Evolutionary conservation across 2,888 invertebrate genomes (phyloP).

Genomic region (Pelosia muscerda): DNA sequence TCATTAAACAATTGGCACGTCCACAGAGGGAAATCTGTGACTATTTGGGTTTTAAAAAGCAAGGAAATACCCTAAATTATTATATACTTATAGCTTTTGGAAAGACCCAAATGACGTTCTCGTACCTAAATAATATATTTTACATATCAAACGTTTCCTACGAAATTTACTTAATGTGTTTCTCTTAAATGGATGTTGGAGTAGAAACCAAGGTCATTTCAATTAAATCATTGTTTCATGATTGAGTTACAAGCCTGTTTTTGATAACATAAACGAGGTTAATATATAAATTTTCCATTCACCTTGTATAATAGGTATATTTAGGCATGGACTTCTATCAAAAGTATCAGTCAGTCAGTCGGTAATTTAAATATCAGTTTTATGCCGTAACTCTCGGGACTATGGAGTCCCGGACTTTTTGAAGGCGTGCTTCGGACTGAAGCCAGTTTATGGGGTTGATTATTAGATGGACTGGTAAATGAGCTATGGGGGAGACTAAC

Average conservation of each 20-base stretch:
- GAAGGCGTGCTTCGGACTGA: too few relatives aligned
- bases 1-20: not conserved
- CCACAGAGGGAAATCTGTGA: not conserved
- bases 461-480: too few relatives aligned
- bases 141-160: not conserved
- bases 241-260: not conserved
- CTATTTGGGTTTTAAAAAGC: not conserved
- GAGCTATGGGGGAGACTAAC: too few relatives aligned
- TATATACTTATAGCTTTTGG: too few relatives aligned
- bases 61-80: not conserved
- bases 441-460: too few relatives aligned
- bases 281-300: not conserved
- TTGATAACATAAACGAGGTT: not conserved
- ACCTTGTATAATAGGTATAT: too few relatives aligned
- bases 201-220: not conserved
- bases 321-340: too few relatives aligned
- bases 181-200: not conserved
- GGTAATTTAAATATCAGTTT: too few relatives aligned
- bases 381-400: too few relatives aligned
- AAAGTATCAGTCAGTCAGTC: too few relatives aligned
- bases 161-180: not conserved
- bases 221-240: not conserved
- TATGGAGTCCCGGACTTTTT: too few relatives aligned
- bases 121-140: not conserved
- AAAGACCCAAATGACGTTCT: not conserved